A percentile compares a stretch with the other conserved stretches of the same genome.
phyloP scores from a whole-genome alignment of 2,888 invertebrate genomes.

The Ormyrus nitidulus region DNA sequence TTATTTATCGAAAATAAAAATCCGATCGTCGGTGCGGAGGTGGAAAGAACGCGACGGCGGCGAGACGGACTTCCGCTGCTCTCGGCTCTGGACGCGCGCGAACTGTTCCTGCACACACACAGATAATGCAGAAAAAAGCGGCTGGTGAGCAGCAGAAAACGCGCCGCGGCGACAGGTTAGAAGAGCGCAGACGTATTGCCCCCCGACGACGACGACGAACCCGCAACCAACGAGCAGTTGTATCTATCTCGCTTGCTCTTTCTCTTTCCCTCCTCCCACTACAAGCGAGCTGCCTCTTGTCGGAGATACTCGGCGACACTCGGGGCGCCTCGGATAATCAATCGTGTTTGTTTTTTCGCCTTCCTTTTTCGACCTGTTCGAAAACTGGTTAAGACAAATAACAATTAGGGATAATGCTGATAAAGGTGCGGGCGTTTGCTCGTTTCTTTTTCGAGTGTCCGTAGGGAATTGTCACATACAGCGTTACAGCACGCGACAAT shows the following conservation, averaged over 20 bases:
- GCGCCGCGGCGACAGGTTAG: slow-evolving; percentile 65
- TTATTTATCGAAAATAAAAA: neutral
- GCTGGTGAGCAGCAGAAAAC: slow-evolving; percentile 58
- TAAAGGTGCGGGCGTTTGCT: neutral
- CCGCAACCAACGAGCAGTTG: neutral
- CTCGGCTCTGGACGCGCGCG: neutral
- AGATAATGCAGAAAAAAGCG: neutral
- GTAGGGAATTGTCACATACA: too few relatives aligned
- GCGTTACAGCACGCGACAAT: too few relatives aligned
- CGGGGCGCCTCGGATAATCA: slow-evolving; percentile 65
- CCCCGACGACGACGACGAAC: neutral
- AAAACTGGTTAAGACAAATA: neutral
- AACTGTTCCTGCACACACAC: neutral
- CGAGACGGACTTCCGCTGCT: neutral
- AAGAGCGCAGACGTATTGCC: slow-evolving; percentile 58
- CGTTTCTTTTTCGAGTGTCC: neutral
- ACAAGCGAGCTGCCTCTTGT: slow-evolving; percentile 3
- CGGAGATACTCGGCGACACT: slow-evolving; percentile 60
- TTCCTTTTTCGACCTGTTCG: neutral
- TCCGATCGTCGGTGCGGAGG: neutral
- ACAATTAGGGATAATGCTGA: neutral
- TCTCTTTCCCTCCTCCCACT: neutral
- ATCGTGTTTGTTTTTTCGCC: slow-evolving; percentile 56
- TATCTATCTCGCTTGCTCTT: neutral
- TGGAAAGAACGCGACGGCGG: neutral